Conservation (phyloP, 2,113 vertebrate species). For the Carassius gibelio region DNA sequence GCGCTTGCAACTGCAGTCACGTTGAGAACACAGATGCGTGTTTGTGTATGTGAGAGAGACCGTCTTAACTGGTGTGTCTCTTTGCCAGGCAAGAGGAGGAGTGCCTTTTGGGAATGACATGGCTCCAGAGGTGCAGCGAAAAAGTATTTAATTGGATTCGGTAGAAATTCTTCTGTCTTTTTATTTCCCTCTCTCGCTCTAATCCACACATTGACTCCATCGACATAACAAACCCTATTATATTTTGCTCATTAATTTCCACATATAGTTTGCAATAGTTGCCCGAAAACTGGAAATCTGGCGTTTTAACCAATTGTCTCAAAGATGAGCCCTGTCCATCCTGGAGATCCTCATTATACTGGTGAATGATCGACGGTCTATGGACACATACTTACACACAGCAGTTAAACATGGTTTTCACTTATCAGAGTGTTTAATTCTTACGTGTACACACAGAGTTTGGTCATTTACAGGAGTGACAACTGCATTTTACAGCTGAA, state of each 20-base stretch:
- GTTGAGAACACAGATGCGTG: constrained; percentile 38
- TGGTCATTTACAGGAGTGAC: neutral
- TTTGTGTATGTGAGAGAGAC: constrained; percentile 1
- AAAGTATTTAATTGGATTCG: constrained; percentile 67
- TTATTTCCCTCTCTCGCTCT: constrained; percentile 10
- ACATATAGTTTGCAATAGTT: neutral
- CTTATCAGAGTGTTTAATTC: neutral
- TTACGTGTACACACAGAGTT: neutral
- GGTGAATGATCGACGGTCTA: neutral
- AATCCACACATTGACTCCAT: neutral
- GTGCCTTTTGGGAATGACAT: constrained; percentile 62
- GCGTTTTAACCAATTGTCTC: constrained; percentile 4
- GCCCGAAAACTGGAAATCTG: neutral
- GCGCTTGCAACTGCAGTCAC: constrained; percentile 43
- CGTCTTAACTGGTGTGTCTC: constrained; percentile 61
- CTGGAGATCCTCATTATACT: neutral
- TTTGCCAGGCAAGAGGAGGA: constrained; percentile 36
- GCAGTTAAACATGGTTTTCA: neutral
- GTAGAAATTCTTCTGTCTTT: constrained; percentile 37
- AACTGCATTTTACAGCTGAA: neutral
- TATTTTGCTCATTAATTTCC: constrained; percentile 25
- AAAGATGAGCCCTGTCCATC: neutral
- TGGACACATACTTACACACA: neutral
- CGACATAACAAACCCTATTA: constrained; percentile 1
- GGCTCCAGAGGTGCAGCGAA: constrained; percentile 58